Evolutionary conservation across 2,888 invertebrate genomes (phyloP), one percentile per base, ranked within the genome.

Genomic region (Cataglyphis albicans): DNA sequence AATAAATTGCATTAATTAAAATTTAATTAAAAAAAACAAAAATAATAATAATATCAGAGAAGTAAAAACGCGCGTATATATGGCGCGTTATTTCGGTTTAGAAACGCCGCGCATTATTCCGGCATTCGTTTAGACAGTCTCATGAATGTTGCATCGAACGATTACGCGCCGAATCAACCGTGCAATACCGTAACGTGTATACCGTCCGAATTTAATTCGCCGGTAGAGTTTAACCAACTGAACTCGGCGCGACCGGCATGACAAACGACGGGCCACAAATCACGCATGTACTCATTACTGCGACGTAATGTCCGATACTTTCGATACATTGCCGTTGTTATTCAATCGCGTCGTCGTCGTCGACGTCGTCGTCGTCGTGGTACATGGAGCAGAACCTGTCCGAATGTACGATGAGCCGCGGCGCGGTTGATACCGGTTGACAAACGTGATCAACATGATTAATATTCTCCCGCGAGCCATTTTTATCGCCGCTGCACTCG

Each of bases 111-210:
- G 35, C 25, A 44, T 68, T 68, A 80, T 59, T 70, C 59, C 15
- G 25, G 9, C 44, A 70, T 70, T 80, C 59, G 70, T 80, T 80
- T 70, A 70, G 59, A 3, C 44, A 35, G n/a, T 44, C 44, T 80
- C 78, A 80, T 80, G 78, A 80, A 80, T 80, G 78, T 80, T 80
- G 70, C 78, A 80, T 80, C 68, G 70, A 80, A 80, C 78, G 78
- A 70, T 80, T 80, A 80, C 78, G 59, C 59, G 78, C 25, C n/a
- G 78, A 80, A 78, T 78, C 78, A 70, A 80, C 70, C 70, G 78
- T 70, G 70, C 78, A 52, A 52, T 52, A 52, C 48, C 48, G 59
- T 59, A 25, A 35, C 70, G 48, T 59, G 68, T 70, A 68, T 78
- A 68, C 59, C 70, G 18, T 35, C 70, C 59, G 70, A 80, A 80